Base-by-base conservation (phyloP, 23 tunicate genomes). In the Styela plicata region DNA sequence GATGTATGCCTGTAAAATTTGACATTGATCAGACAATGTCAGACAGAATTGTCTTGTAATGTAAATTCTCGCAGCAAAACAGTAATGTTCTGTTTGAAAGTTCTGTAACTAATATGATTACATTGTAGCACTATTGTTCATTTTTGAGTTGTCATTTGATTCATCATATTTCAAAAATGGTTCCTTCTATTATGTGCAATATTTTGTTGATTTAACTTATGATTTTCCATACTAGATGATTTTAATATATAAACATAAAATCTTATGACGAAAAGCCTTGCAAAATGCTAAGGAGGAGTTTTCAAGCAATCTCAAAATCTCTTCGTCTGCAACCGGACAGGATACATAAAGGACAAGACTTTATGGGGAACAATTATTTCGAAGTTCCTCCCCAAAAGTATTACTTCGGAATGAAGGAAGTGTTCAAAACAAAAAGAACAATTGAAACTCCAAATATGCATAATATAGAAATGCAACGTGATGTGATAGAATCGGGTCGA, bases 361-460 rank as follows among this genome's bases (percentile, higher is more conserved):
- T 74, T 21, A 36, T 83, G 1, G 97, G 97, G 20, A 92, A 87
- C 53, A 76, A 65, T 24, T 92, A 92, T 83, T 92, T 63, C 73
- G 97, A 92, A 80, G 52, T 87, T 52, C 87, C 91, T 1, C 81
- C 85, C 1, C 97, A 92, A 80, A 74, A 63, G 57, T 92, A 87
- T 68, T 83, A 63, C 30, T 65, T 87, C 36, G 91, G 89, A 28
- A 36, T 84, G 70, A 75, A 22, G 19, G 52, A 74, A 36, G 33
- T 53, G 20, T 1, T 34, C 32, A 87, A 74, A 69, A 34, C 17
- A 5, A 78, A 84, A 73, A 61, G 97, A 68, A 33, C 83, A 33
- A 91, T 82, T 13, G 85, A 82, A 63, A 83, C 88, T n/a, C 84
- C 33, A 26, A 33, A 75, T 1, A 19, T 23, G 0, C 24, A 63